Evolutionary conservation across 1,140 invertebrate species (phyloP).

Genomic region (Drosophila kikkawai): DNA sequence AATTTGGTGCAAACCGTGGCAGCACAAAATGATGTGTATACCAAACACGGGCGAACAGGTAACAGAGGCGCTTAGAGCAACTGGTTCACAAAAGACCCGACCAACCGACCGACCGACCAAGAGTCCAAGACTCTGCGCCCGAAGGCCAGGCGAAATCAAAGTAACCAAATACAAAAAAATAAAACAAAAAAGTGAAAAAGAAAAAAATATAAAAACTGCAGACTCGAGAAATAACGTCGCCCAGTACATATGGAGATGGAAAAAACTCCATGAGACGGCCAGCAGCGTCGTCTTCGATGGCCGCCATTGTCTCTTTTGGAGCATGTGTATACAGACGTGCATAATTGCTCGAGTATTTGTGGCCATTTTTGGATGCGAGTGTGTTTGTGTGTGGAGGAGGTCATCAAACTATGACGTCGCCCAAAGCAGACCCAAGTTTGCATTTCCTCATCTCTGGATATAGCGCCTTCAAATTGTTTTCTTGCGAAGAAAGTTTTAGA

Average conservation of each 20-base stretch:
- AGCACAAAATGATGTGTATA: slow-evolving; percentile 48
- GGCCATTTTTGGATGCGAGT: slow-evolving; percentile 15
- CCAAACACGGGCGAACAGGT: slow-evolving; percentile 62
- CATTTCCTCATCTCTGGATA: slow-evolving; percentile 16
- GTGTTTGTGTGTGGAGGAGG: slow-evolving; percentile 42
- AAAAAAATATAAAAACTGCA: slow-evolving; percentile 54
- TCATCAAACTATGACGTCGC: slow-evolving; percentile 79
- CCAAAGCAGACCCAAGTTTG: slow-evolving; percentile 32
- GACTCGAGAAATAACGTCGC: slow-evolving; percentile 51
- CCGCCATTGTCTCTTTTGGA: slow-evolving; percentile 48
- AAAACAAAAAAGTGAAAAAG: slow-evolving; percentile 15
- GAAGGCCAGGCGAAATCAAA: slow-evolving; percentile 61
- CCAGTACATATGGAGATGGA: slow-evolving; percentile 47
- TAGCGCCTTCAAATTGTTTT: background rate
- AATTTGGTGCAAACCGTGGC: slow-evolving; percentile 42
- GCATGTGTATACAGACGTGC: slow-evolving; percentile 40
- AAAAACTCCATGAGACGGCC: slow-evolving; percentile 42
- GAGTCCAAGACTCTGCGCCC: slow-evolving; percentile 42
- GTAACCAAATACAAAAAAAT: slow-evolving; percentile 54
- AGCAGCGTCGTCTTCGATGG: slow-evolving; percentile 49
- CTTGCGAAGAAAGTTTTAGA: slow-evolving; percentile 3
- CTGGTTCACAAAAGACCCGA: slow-evolving; percentile 56
- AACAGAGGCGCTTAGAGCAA: slow-evolving; percentile 62
- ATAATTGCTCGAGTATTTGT: slow-evolving; percentile 35
- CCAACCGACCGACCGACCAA: slow-evolving; percentile 5